Conservation (phyloP, 1,140 invertebrate species). For the Calephelis nemesis region DNA sequence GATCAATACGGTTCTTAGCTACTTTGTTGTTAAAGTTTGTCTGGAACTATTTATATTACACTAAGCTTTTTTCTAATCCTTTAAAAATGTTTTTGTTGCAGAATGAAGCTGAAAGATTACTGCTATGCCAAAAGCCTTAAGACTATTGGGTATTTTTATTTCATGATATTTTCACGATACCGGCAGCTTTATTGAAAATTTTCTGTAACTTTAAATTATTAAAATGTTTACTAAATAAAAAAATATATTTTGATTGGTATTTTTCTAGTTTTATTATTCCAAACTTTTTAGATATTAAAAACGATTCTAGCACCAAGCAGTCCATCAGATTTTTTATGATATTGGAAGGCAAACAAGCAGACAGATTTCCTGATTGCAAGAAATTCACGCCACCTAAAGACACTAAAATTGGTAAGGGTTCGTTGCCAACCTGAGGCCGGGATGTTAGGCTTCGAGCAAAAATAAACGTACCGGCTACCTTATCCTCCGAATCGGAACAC, state of each 20-base stretch:
- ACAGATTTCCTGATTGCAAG: no score
- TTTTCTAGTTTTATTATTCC: conserved; percentile 1
- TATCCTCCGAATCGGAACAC: no score
- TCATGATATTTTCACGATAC: conserved; percentile 4
- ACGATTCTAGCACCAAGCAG: no score
- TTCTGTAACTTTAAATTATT: background rate
- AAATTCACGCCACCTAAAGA: no score
- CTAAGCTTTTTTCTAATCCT: background rate
- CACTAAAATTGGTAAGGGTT: no score
- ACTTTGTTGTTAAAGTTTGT: no score
- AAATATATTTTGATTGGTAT: background rate
- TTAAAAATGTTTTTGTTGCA: conserved; percentile 40
- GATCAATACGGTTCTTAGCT: no score
- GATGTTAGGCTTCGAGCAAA: no score
- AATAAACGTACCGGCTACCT: no score
- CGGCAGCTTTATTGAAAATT: conserved; percentile 8
- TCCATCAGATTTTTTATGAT: no score
- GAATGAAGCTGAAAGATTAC: conserved; percentile 59
- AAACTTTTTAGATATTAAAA: background rate
- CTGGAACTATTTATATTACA: background rate
- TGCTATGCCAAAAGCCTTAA: conserved; percentile 61
- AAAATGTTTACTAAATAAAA: background rate
- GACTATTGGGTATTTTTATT: conserved; percentile 3
- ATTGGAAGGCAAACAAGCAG: no score
- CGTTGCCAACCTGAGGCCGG: no score